These are phyloP conservation scores for Nezara viridula DNA, from an alignment of 2,888 invertebrate species.

Conservation along the genomic window DNA sequence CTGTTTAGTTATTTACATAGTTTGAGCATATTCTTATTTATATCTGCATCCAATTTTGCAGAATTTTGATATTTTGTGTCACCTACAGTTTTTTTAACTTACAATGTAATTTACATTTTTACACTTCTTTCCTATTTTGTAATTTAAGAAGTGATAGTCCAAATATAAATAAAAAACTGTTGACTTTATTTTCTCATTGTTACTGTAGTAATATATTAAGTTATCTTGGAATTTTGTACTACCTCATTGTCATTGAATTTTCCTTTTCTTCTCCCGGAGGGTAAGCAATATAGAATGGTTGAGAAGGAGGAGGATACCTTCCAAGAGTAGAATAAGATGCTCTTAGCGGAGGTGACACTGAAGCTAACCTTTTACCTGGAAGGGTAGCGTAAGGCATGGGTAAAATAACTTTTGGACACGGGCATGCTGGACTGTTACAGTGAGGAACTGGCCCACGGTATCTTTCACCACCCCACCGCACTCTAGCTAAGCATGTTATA, in stretches of 20 bases:
- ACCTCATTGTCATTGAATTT: constrained; percentile 58
- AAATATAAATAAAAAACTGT: background rate
- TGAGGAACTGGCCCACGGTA: constrained; percentile 71
- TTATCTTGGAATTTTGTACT: constrained; percentile 11
- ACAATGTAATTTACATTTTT: background rate
- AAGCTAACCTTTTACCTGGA: constrained; percentile 67
- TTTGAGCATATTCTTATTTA: background rate
- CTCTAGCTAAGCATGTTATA: constrained; percentile 87
- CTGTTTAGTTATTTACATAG: background rate
- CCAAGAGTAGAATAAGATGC: constrained; percentile 76
- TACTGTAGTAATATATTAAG: background rate
- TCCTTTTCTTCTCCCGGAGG: constrained; percentile 75
- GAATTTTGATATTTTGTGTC: constrained; percentile 29
- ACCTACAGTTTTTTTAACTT: background rate
- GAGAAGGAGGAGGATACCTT: constrained; percentile 68
- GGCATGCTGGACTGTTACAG: constrained; percentile 66
- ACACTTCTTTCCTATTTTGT: background rate
- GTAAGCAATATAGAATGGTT: constrained; percentile 76
- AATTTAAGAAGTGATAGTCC: background rate
- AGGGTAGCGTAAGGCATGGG: constrained; percentile 73
- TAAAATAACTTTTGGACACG: constrained; percentile 66
- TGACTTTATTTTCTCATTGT: background rate
- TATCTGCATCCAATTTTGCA: background rate
- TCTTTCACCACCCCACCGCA: constrained; percentile 73
- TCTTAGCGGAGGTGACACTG: constrained; percentile 71